A percentile compares a stretch with the other conserved stretches of the same genome.
These are phyloP conservation scores for Laspeyria flexula DNA, from an alignment of 2,888 invertebrate genomes.

Conservation along the genomic window DNA sequence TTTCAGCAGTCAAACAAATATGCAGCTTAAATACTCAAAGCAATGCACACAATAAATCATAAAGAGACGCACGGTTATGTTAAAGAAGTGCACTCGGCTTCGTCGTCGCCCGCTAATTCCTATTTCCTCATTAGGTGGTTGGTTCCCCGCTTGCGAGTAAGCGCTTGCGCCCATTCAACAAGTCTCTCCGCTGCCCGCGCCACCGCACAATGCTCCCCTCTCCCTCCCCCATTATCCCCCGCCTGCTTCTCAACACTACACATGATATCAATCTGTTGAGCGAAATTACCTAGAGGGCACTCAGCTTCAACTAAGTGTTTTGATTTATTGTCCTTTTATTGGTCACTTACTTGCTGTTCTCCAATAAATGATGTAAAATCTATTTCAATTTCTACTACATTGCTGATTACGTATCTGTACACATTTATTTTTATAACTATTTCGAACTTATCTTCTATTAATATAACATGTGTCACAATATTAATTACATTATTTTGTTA, in stretches of 20 bases:
- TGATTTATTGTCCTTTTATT: conserved; percentile 83
- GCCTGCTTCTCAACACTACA: conserved; percentile 52
- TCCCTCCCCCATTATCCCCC: conserved; percentile 44
- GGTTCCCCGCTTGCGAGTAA: conserved; percentile 61
- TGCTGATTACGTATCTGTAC: neutral
- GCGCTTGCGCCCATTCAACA: conserved; percentile 70
- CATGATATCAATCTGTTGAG: conserved; percentile 56
- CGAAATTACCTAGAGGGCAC: conserved; percentile 75
- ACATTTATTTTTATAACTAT: no score
- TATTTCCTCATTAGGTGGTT: conserved; percentile 82
- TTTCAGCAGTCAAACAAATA: neutral
- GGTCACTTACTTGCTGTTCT: conserved; percentile 61
- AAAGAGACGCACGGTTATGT: conserved; percentile 52
- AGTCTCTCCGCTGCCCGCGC: conserved; percentile 24
- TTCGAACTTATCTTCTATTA: no score
- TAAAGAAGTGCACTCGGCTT: conserved; percentile 75
- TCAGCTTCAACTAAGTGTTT: conserved; percentile 72
- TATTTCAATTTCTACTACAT: neutral
- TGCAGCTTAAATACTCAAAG: conserved; percentile 7
- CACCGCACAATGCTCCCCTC: conserved; percentile 4
- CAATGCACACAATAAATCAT: conserved; percentile 40
- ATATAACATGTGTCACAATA: no score
- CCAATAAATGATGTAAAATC: conserved; percentile 50
- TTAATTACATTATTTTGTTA: no score
- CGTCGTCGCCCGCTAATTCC: conserved; percentile 81